phyloP scores from a whole-genome alignment of 1,140 invertebrate species.

The Trichoplusia ni region DNA sequence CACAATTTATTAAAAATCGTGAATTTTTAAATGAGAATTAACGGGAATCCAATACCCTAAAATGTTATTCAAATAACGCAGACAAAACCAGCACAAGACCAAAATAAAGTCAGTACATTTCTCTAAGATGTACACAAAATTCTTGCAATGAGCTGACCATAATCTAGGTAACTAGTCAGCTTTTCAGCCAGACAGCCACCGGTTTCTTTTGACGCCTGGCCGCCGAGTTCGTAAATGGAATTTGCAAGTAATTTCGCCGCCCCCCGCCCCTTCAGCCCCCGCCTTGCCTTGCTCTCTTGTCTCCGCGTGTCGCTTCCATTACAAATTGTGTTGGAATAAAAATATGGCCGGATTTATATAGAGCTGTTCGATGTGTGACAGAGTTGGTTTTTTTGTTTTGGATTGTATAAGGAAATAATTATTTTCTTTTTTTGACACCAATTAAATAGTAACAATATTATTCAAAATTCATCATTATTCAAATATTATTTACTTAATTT shows the following conservation, averaged over 20 bases:
- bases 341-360: slow-evolving; percentile 62
- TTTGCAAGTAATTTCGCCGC: slow-evolving; percentile 77
- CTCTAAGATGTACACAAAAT: too few relatives aligned
- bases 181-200: slow-evolving; percentile 36
- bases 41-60: too few relatives aligned
- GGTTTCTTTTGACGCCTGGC: slow-evolving; percentile 60
- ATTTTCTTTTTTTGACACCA: too few relatives aligned
- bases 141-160: slow-evolving; percentile 7
- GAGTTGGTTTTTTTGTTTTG: background rate
- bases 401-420: too few relatives aligned
- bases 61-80: too few relatives aligned
- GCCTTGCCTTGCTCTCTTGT: slow-evolving; percentile 68
- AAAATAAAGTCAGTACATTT: too few relatives aligned
- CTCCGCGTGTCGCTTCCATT: slow-evolving; percentile 78
- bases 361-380: slow-evolving; percentile 42
- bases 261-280: slow-evolving; percentile 47
- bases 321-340: slow-evolving; percentile 81
- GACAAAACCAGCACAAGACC: too few relatives aligned
- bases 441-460: too few relatives aligned
- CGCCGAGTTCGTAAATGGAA: slow-evolving; percentile 75
- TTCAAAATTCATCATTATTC: too few relatives aligned
- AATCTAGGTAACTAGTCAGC: slow-evolving; percentile 30
- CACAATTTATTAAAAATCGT: too few relatives aligned
- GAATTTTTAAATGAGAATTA: too few relatives aligned
- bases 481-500: too few relatives aligned